Percentiles rank a stretch among this genome's conserved stretches.
phyloP scores from a whole-genome alignment of 2,888 invertebrate species.

The Athrips mouffetella region DNA sequence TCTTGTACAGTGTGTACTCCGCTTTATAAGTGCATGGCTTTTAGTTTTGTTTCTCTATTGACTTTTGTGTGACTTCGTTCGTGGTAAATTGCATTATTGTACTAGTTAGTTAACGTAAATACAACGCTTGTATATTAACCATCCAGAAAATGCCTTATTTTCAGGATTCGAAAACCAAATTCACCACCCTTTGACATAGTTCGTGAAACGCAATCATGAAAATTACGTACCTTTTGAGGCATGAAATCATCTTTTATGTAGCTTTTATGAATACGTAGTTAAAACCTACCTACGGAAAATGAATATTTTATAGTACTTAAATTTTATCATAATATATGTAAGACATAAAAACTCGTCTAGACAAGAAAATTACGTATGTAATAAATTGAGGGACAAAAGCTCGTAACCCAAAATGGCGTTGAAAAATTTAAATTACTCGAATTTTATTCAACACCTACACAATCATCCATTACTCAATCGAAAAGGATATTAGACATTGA shows the following conservation, averaged over 20 bases:
- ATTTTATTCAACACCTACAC: conserved; percentile 33
- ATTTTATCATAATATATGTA: background rate
- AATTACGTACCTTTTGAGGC: too few relatives aligned
- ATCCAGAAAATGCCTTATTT: too few relatives aligned
- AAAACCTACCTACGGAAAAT: too few relatives aligned
- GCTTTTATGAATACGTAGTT: too few relatives aligned
- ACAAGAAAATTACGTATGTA: background rate
- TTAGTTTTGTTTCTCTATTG: background rate
- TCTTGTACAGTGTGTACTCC: conserved; percentile 35
- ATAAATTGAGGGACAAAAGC: background rate
- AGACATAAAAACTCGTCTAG: background rate
- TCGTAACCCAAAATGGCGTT: background rate
- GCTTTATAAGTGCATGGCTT: conserved; percentile 20
- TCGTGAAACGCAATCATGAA: too few relatives aligned
- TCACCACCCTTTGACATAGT: too few relatives aligned
- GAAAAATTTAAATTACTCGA: conserved; percentile 30
- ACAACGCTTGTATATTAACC: too few relatives aligned
- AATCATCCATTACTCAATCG: conserved; percentile 23
- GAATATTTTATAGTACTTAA: background rate
- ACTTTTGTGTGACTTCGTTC: background rate
- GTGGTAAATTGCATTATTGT: background rate
- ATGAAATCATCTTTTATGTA: too few relatives aligned
- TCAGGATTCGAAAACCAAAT: too few relatives aligned
- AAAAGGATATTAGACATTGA: conserved; percentile 35
- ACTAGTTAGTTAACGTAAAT: background rate